phyloP scores from a whole-genome alignment of 1,140 invertebrate genomes.

The Drosophila serrata region DNA sequence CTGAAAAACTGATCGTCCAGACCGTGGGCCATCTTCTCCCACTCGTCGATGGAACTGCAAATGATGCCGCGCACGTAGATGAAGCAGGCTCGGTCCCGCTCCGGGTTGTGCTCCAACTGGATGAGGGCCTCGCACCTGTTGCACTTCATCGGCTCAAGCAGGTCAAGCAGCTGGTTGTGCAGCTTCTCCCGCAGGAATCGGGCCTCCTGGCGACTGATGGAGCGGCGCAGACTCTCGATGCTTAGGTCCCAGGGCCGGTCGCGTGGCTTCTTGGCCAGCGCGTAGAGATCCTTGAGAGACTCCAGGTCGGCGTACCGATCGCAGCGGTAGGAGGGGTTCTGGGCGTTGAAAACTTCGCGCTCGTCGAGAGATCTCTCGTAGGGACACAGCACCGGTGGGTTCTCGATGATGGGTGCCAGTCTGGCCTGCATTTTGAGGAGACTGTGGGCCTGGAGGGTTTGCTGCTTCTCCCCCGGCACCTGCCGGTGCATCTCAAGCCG shows the following conservation, averaged over 20 bases:
- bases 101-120: conserved; percentile 9
- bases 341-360: conserved; percentile 60
- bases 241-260: conserved; percentile 65
- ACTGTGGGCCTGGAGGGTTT: conserved; percentile 9
- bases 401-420: conserved; percentile 48
- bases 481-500: conserved; percentile 37
- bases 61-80: conserved; percentile 70
- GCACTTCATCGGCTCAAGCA: conserved; percentile 40
- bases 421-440: conserved; percentile 45
- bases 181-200: conserved; percentile 35
- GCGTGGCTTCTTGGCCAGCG: conserved; percentile 63
- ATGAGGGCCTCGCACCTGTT: conserved; percentile 9
- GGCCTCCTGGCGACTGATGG: conserved; percentile 40
- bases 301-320: conserved; percentile 68
- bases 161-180: conserved; percentile 21
- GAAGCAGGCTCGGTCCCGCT: conserved; percentile 51
- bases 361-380: conserved; percentile 64
- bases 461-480: conserved; percentile 38
- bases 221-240: conserved; percentile 42
- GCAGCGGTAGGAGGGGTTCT: conserved; percentile 60
- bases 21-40: conserved; percentile 45
- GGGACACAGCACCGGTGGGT: conserved; percentile 49
- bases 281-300: conserved; percentile 59
- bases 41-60: conserved; percentile 58
- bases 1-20: conserved; percentile 58